Conservation (phyloP, 1,140 invertebrate species). For the Cydia splendana region DNA sequence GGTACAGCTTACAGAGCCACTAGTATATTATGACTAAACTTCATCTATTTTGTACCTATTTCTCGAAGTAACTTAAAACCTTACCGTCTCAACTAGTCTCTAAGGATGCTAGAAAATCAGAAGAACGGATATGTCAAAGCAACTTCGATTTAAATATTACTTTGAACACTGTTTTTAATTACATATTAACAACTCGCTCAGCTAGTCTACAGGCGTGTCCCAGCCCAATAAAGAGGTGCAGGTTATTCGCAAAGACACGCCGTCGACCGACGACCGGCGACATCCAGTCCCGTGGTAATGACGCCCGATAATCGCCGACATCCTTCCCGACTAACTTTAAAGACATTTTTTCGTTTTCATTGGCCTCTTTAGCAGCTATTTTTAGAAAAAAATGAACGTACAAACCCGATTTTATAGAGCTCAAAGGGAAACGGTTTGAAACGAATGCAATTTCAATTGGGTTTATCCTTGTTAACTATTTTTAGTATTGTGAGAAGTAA, state of each 20-base stretch:
- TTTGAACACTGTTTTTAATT: too few species aligned
- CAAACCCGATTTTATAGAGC: conserved; percentile 5
- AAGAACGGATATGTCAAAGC: too few species aligned
- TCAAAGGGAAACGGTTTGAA: conserved; percentile 8
- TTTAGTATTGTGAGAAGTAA: background rate
- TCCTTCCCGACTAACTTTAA: conserved; percentile 52
- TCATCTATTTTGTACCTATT: too few species aligned
- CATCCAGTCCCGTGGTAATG: conserved; percentile 47
- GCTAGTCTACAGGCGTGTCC: background rate
- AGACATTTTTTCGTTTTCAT: conserved; percentile 48
- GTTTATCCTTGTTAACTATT: background rate
- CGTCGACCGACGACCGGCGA: conserved; percentile 30
- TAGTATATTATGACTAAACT: too few species aligned
- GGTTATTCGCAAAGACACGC: conserved; percentile 23
- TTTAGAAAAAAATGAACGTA: conserved; percentile 36
- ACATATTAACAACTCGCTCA: background rate
- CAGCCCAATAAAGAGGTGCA: conserved; percentile 12
- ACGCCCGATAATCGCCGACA: conserved; percentile 58
- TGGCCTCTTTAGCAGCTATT: conserved; percentile 33
- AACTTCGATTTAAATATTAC: too few species aligned
- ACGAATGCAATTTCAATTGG: background rate
- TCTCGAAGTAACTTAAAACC: too few species aligned
- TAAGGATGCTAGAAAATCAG: too few species aligned
- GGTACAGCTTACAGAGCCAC: too few species aligned
- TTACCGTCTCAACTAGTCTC: too few species aligned